phyloP scores from a whole-genome alignment of 2,888 invertebrate species.

The Cancer borealis region DNA sequence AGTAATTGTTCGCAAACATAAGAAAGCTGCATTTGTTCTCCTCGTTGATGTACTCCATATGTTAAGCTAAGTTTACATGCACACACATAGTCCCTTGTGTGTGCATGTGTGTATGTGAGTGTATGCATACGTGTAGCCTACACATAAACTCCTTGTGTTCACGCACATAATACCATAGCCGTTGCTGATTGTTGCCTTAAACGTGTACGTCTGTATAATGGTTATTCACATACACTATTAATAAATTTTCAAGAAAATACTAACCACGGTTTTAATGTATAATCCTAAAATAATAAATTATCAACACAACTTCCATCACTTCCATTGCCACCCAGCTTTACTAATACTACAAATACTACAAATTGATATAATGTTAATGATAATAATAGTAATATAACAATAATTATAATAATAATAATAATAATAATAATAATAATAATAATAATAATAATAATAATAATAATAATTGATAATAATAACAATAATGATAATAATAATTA shows the following conservation, averaged over 20 bases:
- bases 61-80: background rate
- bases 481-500: background rate
- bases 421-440: background rate
- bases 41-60: slow-evolving; percentile 6
- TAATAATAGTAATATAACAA: too few relatives aligned
- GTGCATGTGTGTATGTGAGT: slow-evolving; percentile 15
- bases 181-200: slow-evolving; percentile 66
- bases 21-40: background rate
- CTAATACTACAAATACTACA: background rate
- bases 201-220: slow-evolving; percentile 54
- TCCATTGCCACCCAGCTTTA: background rate
- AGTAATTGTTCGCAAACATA: background rate
- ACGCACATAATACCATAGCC: slow-evolving; percentile 44
- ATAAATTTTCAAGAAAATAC: slow-evolving; percentile 61
- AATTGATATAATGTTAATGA: too few relatives aligned
- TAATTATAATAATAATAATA: background rate
- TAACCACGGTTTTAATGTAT: background rate
- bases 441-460: too few relatives aligned
- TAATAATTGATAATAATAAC: too few relatives aligned
- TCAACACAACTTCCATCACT: background rate
- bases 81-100: background rate
- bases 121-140: slow-evolving; percentile 13
- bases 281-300: background rate
- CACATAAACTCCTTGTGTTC: slow-evolving; percentile 35
- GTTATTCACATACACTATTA: slow-evolving; percentile 49